Base-by-base conservation (phyloP, 2,113 vertebrate species). In the Shinisaurus crocodilurus region DNA sequence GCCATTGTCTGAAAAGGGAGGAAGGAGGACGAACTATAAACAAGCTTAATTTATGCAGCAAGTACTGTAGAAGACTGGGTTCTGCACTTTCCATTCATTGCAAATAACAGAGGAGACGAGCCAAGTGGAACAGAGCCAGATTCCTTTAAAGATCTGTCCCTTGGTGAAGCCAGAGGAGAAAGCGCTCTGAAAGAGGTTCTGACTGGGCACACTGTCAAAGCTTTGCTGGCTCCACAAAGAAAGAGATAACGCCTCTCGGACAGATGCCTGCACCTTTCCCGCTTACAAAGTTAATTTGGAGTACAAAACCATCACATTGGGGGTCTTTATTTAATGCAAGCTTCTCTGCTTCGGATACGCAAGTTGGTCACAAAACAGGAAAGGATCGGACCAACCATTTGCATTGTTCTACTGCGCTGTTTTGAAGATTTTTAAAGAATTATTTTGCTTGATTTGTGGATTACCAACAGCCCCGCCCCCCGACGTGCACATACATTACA, bases 121-220 rank as follows among this genome's bases (percentile, higher is more conserved):
- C 90, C 92, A 93, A 92, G 90, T 95, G 94, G 94, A 94, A 93
- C 70, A 7, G 1, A 12, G 85, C 91, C 95, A 96, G 95, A 81
- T n/a, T 93, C 94, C 92, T 93, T 95, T 96, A 86, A 94, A 87
- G 40, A 94, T 90, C 83, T 90, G 80, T 94, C 75, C 29, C 63
- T 93, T 91, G 85, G 48, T 87, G 95, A 93, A 92, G 45, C 63
- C 63, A 93, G 89, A 37, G 86, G 80, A 89, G 45, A 48, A 77
- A 83, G 88, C n/a, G 57, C 79, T 43, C 81, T 89, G 84, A 76
- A 54, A 18, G 27, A 6, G 54, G 1, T 91, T 63, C 88, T 91
- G 65, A 94, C 2, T 85, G 89, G 37, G 90, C 50, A 32, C 32
- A 65, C 12, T 91, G 43, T 85, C 77, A 86, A 67, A 67, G 57